Base-by-base conservation (phyloP, 2,888 invertebrate species). In the Dorcus parallelipipedus region DNA sequence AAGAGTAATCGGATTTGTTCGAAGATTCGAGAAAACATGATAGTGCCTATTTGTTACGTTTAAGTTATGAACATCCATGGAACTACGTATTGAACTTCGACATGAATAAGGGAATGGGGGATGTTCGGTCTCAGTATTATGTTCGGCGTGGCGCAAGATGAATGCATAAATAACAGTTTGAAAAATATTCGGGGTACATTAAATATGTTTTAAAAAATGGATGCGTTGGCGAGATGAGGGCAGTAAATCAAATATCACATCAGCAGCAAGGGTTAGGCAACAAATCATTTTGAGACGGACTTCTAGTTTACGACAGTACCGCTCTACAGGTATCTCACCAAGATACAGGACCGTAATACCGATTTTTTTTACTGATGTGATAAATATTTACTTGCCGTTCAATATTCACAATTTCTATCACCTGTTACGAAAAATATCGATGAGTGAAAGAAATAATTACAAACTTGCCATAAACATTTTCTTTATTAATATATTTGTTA, bases 161-260 rank as follows among this genome's bases (percentile, higher is more conserved):
- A 41, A 10, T 26, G 52, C 52, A 52, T 52, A 52, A 52, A 52
- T 52, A 38, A 38, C 41, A 17, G 42, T 17, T 45, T 20, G 45
- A 45, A 20, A 45, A 45, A 45, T 45, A 10, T 45, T 23, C 45
- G 23, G 14, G 14, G 20, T 17, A 42, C 42, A 17, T 42, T 42
- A 42, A 42, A 41, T 41, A 41, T n/a, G 41, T 41, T 41, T 9
- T 10, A 43, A 57, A 56, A 47, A 59, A 54, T 58, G 58, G 54
- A 59, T 57, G 59, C 58, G 56, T 60, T 58, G 56, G 60, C 56
- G 62, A 61, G 65, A 69, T 69, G 67, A 59, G 54, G 58, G 69
- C 56, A 61, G 67, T 69, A 69, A 69, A 69, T 69, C 68, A 69
- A 68, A 64, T 59, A 62, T 63, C 66, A 69, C 65, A 69, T 69